phyloP scores from a whole-genome alignment of 2,888 invertebrate species.

The Sarcophaga variegata region DNA sequence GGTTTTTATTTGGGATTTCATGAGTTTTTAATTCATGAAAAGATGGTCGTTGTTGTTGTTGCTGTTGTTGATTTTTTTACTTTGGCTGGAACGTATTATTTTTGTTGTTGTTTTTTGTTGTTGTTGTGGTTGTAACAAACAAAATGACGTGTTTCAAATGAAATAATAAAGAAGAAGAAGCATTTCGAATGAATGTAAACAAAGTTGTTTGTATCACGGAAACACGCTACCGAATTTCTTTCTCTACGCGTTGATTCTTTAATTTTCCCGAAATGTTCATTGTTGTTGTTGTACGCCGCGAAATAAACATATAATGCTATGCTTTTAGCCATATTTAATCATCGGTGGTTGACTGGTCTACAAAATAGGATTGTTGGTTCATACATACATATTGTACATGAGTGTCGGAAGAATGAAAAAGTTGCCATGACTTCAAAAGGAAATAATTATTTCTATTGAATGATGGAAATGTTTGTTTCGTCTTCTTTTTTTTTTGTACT shows the following conservation, averaged over 20 bases:
- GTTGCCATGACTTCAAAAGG: conserved; percentile 4
- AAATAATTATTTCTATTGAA: no score
- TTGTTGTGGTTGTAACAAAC: conserved; percentile 36
- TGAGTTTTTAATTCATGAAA: conserved; percentile 39
- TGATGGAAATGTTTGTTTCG: no score
- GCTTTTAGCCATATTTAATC: conserved; percentile 46
- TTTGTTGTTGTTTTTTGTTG: background rate
- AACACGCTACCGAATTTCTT: conserved; percentile 74
- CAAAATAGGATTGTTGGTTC: no score
- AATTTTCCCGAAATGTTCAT: conserved; percentile 28
- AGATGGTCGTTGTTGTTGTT: conserved; percentile 28
- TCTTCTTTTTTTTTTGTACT: no score
- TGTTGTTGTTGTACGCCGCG: conserved; percentile 15
- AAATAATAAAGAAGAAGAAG: conserved; percentile 51
- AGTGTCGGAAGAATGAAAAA: conserved; percentile 23
- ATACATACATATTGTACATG: background rate
- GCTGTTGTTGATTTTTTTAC: conserved; percentile 46
- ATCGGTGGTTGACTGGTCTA: conserved; percentile 53
- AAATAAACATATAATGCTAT: background rate
- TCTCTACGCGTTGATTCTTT: conserved; percentile 52
- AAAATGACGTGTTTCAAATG: conserved; percentile 71
- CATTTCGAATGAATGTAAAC: conserved; percentile 57
- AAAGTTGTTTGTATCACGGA: conserved; percentile 69
- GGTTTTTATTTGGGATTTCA: conserved; percentile 17
- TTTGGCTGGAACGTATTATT: conserved; percentile 1